Evolutionary conservation across 2,797 vertebrate species (phyloP).

Genomic region (Poeciliopsis paucimaculata): DNA sequence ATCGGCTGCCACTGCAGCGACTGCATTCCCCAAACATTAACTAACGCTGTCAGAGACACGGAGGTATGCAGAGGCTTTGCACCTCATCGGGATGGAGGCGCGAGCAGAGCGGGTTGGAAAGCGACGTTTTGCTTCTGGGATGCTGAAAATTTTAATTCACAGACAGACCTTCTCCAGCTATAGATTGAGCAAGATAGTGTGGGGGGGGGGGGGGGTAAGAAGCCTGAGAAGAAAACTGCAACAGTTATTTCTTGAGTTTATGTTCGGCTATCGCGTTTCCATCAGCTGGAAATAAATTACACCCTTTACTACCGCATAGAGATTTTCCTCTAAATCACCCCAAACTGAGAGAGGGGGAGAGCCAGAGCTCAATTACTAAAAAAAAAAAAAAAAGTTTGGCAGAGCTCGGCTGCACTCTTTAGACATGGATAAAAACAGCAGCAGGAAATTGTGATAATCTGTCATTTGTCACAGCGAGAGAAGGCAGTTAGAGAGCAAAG

Average conservation of each 20-base stretch:
- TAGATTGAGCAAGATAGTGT: neutral
- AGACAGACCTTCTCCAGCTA: neutral
- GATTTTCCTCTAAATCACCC: conserved; percentile 28
- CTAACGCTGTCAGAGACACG: conserved; percentile 65
- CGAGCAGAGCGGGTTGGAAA: neutral
- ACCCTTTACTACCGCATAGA: conserved; percentile 14
- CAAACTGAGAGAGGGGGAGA: conserved; percentile 9
- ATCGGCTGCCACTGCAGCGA: conserved; percentile 59
- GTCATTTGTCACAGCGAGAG: conserved; percentile 22
- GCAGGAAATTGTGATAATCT: conserved; percentile 24
- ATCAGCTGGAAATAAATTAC: conserved; percentile 9
- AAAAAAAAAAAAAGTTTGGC: conserved; percentile 36
- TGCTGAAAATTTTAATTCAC: conserved; percentile 12
- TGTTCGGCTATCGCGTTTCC: neutral
- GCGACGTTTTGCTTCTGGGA: neutral
- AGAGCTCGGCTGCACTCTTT: conserved; percentile 29
- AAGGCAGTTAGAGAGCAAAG: neutral
- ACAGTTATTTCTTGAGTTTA: neutral
- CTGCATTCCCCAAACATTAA: conserved; percentile 79
- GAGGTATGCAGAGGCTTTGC: conserved; percentile 68
- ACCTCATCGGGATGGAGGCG: conserved; percentile 52
- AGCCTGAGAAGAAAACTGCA: neutral
- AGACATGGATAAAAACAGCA: conserved; percentile 44
- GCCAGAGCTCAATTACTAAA: conserved; percentile 22
- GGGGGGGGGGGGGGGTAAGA: neutral